Evolutionary conservation across 2,888 invertebrate genomes (phyloP).

Genomic region (Neoascia interrupta): DNA sequence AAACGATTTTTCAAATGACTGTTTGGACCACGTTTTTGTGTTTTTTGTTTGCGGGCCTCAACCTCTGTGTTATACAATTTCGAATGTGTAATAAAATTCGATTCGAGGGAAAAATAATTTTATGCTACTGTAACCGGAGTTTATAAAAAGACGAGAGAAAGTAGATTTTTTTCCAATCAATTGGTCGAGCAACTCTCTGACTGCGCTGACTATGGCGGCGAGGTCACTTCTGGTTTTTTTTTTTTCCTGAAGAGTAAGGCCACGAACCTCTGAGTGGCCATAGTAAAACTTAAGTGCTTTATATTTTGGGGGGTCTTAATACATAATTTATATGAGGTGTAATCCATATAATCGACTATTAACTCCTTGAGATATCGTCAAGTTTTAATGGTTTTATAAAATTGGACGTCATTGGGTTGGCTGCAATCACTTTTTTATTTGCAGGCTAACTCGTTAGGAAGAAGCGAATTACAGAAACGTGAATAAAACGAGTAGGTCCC

Average conservation of each 20-base stretch:
- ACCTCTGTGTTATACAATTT: constrained; percentile 9
- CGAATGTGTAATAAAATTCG: constrained; percentile 22
- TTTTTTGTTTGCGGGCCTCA: neutral
- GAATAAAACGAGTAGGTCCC: too few species aligned
- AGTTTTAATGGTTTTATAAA: neutral
- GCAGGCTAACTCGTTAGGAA: too few species aligned
- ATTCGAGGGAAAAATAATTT: constrained; percentile 1
- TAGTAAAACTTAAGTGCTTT: constrained; percentile 12
- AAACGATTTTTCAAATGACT: constrained; percentile 29
- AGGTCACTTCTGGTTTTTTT: constrained; percentile 4
- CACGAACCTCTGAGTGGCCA: neutral
- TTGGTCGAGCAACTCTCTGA: neutral
- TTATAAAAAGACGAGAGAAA: constrained; percentile 13
- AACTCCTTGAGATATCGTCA: neutral
- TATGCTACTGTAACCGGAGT: constrained; percentile 19
- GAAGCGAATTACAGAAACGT: too few species aligned
- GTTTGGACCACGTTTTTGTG: neutral
- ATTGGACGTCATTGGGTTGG: too few species aligned
- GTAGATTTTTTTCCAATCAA: neutral
- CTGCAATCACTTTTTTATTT: too few species aligned
- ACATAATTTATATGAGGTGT: constrained; percentile 23
- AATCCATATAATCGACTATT: constrained; percentile 30
- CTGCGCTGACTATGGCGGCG: neutral
- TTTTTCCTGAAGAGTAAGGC: neutral
- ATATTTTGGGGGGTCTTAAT: constrained; percentile 20